Base-by-base conservation (phyloP, 2,797 vertebrate genomes). In the Pterois miles region DNA sequence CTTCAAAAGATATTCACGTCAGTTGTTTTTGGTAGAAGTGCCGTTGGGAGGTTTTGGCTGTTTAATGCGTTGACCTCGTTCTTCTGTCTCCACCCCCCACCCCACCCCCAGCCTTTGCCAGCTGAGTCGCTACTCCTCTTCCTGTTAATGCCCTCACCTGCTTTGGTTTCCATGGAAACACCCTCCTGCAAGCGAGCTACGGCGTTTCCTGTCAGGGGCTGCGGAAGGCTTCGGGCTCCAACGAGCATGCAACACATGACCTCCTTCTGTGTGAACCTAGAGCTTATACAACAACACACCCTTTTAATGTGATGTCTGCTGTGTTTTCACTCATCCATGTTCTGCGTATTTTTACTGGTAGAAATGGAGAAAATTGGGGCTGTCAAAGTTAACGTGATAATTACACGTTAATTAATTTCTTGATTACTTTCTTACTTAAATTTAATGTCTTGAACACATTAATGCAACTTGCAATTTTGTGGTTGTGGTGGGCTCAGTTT, bases 91-190 rank as follows among this genome's bases (percentile, higher is more conserved):
- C 40, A 23, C 82, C 52, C 38, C 65, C 2, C 11, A n/a, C n/a
- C n/a, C n/a, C n/a, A n/a, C 54, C 53, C 34, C 56, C 36, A 0
- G 4, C 63, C 68, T 77, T 65, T 80, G 74, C 85, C 86, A 91
- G 87, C 85, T 85, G 87, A 86, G 84, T 77, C 64, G 67, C 50
- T 62, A 27, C 73, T 81, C 40, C 9, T 82, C 86, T 92, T 91
- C 90, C 91, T 88, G 89, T 90, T 84, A 81, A 91, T 83, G 78
- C 71, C 67, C 67, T 89, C 88, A 95, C 94, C 94, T 74, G 93
- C 88, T 69, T 77, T 20, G 58, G 91, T 95, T 90, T 76, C 94
- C 88, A 92, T 86, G 78, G 93, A 86, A 92, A 95, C 94, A 84
- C 66, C 48, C 76, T 76, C 69, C 66, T 40, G 78, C 78, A 54